phyloP scores from a whole-genome alignment of 1,140 invertebrate genomes.

The Proales similis region DNA sequence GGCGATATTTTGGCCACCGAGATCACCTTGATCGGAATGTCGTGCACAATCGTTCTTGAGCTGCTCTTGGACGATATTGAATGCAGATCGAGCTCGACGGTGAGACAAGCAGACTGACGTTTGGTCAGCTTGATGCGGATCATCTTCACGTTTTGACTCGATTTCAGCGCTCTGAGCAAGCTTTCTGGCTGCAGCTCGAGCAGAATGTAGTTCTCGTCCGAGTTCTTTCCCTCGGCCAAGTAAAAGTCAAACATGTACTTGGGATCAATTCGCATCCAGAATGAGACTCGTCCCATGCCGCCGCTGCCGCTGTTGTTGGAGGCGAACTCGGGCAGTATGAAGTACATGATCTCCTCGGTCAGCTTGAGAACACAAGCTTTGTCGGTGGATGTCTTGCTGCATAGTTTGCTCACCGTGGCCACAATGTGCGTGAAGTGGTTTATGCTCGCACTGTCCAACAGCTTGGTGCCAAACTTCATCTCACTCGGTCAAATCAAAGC shows the following conservation, averaged over 20 bases:
- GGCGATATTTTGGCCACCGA: constrained; percentile 4
- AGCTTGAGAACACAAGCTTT: constrained; percentile 28
- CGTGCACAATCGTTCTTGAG: constrained; percentile 26
- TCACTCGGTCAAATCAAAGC: background rate
- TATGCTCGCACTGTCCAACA: constrained; percentile 21
- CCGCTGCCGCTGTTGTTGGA: constrained; percentile 27
- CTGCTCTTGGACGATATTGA: constrained; percentile 30
- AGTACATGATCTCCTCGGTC: constrained; percentile 8
- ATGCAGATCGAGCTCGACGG: constrained; percentile 33
- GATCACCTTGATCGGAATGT: constrained; percentile 30
- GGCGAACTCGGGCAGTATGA: constrained; percentile 35
- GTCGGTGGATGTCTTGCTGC: constrained; percentile 27
- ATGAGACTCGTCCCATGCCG: constrained; percentile 18
- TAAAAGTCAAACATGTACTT: constrained; percentile 35
- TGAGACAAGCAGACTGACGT: constrained; percentile 19
- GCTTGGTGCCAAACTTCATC: constrained; percentile 33
- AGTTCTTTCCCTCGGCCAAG: constrained; percentile 17
- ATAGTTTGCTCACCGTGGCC: constrained; percentile 37
- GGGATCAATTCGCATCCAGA: constrained; percentile 31
- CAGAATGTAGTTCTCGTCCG: constrained; percentile 16
- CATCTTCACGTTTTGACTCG: constrained; percentile 37
- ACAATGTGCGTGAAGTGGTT: constrained; percentile 31
- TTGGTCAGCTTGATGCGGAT: constrained; percentile 30
- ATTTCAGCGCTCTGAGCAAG: constrained; percentile 26
- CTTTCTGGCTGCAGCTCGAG: constrained; percentile 21